Percentiles rank a stretch among this genome's conserved stretches.
These are phyloP conservation scores for Tribolium castaneum DNA, from an alignment of 1,140 invertebrate species.

Conservation along the genomic window DNA sequence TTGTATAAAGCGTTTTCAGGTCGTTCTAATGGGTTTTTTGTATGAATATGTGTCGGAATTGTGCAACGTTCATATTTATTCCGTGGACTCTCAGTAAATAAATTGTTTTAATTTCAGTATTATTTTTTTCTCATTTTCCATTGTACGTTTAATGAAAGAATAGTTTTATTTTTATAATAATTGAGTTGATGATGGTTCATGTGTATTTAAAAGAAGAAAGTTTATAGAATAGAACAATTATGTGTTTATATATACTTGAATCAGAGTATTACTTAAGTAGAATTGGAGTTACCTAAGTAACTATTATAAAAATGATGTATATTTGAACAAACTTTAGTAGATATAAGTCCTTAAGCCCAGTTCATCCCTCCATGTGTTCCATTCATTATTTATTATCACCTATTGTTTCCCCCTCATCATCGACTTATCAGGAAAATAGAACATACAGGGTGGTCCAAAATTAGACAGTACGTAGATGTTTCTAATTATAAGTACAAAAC, in stretches of 20 bases:
- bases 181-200: constrained; percentile 33
- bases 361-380: constrained; percentile 48
- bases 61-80: constrained; percentile 9
- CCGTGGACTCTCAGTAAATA: neutral
- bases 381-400: constrained; percentile 40
- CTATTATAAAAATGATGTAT: constrained; percentile 41
- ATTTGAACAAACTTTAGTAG: constrained; percentile 43
- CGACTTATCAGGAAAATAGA: constrained; percentile 28
- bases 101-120: constrained; percentile 15
- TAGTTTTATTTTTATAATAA: constrained; percentile 35
- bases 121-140: constrained; percentile 10
- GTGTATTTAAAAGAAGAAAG: constrained; percentile 30
- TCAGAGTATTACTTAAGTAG: constrained; percentile 50
- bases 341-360: constrained; percentile 37
- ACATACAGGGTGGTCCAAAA: constrained; percentile 40
- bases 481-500: constrained; percentile 44
- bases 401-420: constrained; percentile 15
- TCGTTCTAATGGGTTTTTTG: constrained; percentile 25
- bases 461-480: constrained; percentile 46
- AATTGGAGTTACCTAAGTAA: constrained; percentile 49
- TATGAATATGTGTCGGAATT: constrained; percentile 29
- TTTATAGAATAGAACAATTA: constrained; percentile 37
- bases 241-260: constrained; percentile 43
- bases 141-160: constrained; percentile 4
- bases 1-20: constrained; percentile 21